Evolutionary conservation across 2,797 vertebrate genomes (phyloP).

Genomic region (Jordanella pulchra): DNA sequence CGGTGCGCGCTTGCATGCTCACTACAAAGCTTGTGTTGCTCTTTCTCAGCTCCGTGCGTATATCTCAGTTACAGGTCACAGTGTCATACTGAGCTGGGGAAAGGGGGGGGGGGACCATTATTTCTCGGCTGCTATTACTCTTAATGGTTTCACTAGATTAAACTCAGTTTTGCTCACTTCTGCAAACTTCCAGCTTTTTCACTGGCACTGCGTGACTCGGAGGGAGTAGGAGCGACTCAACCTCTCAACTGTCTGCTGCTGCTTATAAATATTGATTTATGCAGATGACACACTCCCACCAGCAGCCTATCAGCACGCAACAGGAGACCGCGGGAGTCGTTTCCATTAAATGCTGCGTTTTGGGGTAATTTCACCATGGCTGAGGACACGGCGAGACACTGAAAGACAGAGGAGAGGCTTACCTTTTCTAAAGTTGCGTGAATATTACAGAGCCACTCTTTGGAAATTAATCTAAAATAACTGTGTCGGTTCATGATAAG

Average conservation of each 20-base stretch:
- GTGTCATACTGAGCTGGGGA: conserved; percentile 10
- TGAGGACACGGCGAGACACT: conserved; percentile 66
- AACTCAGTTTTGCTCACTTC: conserved; percentile 47
- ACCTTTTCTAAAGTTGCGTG: conserved; percentile 46
- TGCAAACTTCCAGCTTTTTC: conserved; percentile 28
- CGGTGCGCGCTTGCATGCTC: background rate
- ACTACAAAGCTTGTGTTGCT: conserved; percentile 1
- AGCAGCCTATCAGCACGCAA: conserved; percentile 62
- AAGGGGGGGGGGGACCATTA: conserved; percentile 37
- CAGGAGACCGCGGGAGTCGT: conserved; percentile 67
- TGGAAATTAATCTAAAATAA: conserved; percentile 55
- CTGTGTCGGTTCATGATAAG: conserved; percentile 61
- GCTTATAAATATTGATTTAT: conserved; percentile 77
- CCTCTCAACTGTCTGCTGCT: conserved; percentile 52
- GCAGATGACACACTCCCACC: conserved; percentile 71
- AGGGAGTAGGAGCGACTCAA: conserved; percentile 42
- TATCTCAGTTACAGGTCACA: conserved; percentile 47
- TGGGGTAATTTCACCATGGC: conserved; percentile 69
- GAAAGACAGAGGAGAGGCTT: conserved; percentile 11
- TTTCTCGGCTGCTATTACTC: conserved; percentile 32
- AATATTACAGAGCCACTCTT: conserved; percentile 62
- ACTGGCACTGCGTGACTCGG: conserved; percentile 31
- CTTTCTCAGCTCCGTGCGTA: conserved; percentile 13
- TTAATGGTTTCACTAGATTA: conserved; percentile 64
- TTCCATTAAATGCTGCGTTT: conserved; percentile 64